Conservation (phyloP, 2,888 invertebrate genomes). For the Hyppa rectilinea region DNA sequence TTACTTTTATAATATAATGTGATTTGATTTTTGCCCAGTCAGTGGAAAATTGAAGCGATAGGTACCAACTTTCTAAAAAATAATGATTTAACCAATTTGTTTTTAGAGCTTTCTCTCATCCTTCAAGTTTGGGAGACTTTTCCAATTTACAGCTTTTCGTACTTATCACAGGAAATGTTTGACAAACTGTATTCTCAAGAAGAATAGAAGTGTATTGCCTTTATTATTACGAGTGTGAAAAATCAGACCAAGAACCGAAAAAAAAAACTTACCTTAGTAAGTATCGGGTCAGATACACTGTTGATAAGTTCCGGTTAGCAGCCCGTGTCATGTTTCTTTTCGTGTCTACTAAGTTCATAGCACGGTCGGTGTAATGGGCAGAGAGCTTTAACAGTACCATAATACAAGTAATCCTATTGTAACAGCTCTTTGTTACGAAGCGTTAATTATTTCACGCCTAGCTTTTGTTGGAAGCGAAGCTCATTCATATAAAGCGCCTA, state of each 20-base stretch:
- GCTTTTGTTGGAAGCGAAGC: slow-evolving; percentile 48
- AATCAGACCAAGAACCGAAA: too few species aligned
- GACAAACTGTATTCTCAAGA: slow-evolving; percentile 2
- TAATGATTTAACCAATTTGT: slow-evolving; percentile 8
- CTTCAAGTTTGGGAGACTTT: slow-evolving; percentile 15
- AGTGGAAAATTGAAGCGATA: slow-evolving; percentile 33
- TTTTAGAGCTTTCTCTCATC: slow-evolving; percentile 1
- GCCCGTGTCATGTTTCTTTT: too few species aligned
- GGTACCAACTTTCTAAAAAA: slow-evolving; percentile 2
- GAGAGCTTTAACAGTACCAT: neutral
- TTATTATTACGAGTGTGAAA: too few species aligned
- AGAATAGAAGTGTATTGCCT: neutral
- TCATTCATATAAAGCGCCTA: slow-evolving; percentile 35
- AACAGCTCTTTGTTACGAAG: neutral
- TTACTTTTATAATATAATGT: slow-evolving; percentile 15
- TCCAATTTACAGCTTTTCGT: slow-evolving; percentile 21
- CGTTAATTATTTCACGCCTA: slow-evolving; percentile 23
- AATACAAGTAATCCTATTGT: slow-evolving; percentile 10
- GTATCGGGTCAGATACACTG: too few species aligned
- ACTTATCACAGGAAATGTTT: slow-evolving; percentile 20
- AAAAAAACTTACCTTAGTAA: too few species aligned
- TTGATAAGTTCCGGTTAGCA: too few species aligned
- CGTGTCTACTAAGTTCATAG: too few species aligned
- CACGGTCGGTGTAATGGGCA: too few species aligned
- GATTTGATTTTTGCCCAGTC: slow-evolving; percentile 25